Percentiles rank a stretch among this genome's conserved stretches.
Conservation (phyloP, 23 tunicate genomes). For the Corella eumyota region DNA sequence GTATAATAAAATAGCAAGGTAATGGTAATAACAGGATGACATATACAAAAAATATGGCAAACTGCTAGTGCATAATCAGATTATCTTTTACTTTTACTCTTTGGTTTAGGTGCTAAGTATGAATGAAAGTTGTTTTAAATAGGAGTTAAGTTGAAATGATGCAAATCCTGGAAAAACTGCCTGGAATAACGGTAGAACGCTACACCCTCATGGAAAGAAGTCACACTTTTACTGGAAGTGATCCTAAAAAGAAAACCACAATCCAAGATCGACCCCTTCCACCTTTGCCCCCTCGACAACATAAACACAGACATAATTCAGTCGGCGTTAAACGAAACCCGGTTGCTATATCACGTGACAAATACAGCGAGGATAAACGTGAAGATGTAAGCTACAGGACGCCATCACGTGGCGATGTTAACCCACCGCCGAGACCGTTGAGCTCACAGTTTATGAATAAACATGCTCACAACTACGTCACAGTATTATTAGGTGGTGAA, state of each 20-base stretch:
- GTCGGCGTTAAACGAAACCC: no score
- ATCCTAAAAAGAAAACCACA: background rate
- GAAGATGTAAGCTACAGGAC: background rate
- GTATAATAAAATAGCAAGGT: no score
- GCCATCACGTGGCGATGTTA: background rate
- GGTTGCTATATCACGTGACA: no score
- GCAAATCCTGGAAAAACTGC: slow-evolving; percentile 54
- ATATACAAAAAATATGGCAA: no score
- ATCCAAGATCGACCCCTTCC: no score
- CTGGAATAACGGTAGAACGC: slow-evolving; percentile 51
- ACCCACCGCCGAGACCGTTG: background rate
- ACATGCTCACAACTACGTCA: slow-evolving; percentile 2
- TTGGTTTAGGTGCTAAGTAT: no score
- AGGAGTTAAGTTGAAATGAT: no score
- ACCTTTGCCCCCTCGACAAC: background rate
- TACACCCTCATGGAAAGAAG: slow-evolving; percentile 26
- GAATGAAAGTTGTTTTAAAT: no score
- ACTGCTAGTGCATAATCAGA: no score
- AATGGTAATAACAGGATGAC: no score
- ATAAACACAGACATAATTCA: background rate
- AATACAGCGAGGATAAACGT: background rate
- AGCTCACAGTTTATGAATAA: background rate
- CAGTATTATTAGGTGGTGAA: background rate
- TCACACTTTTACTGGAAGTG: slow-evolving; percentile 14
- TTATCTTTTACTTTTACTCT: no score